Evolutionary conservation across 2,113 vertebrate species (phyloP).

Genomic region (Burhinus bistriatus): DNA sequence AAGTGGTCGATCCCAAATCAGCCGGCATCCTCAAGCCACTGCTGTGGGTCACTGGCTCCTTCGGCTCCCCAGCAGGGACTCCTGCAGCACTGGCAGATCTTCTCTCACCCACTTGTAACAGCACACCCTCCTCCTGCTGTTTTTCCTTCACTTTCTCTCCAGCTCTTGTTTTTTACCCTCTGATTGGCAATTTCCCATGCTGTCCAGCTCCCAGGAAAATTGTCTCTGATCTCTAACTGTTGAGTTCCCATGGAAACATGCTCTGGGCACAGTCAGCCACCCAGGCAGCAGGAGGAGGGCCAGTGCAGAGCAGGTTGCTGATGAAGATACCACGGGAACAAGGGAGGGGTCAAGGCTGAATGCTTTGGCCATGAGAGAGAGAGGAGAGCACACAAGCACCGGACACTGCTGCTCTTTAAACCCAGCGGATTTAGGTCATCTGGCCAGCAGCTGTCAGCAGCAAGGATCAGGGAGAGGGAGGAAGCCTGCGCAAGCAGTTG

Average conservation of each 20-base stretch:
- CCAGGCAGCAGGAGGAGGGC: conserved; percentile 24
- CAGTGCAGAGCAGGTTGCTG: background rate
- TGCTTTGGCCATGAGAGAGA: background rate
- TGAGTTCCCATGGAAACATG: conserved; percentile 84
- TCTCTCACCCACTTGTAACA: background rate
- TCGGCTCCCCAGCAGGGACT: background rate
- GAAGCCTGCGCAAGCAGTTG: background rate
- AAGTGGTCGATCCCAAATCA: fast-evolving
- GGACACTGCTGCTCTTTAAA: background rate
- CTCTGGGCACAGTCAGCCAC: conserved; percentile 77
- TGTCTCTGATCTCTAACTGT: conserved; percentile 7
- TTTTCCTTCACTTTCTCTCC: background rate
- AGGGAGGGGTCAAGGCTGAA: background rate
- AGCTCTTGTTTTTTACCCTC: conserved; percentile 47
- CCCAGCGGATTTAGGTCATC: background rate
- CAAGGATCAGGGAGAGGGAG: conserved; percentile 42
- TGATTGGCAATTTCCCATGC: conserved; percentile 43
- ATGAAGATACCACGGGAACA: conserved; percentile 17
- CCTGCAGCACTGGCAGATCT: background rate
- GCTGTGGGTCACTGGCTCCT: background rate
- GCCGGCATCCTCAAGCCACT: background rate
- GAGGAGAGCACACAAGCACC: background rate
- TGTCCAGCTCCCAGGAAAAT: conserved; percentile 44
- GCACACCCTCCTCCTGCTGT: background rate
- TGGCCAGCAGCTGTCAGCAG: background rate